phyloP scores from a whole-genome alignment of 2,888 invertebrate genomes.

The Macropis europaea region DNA sequence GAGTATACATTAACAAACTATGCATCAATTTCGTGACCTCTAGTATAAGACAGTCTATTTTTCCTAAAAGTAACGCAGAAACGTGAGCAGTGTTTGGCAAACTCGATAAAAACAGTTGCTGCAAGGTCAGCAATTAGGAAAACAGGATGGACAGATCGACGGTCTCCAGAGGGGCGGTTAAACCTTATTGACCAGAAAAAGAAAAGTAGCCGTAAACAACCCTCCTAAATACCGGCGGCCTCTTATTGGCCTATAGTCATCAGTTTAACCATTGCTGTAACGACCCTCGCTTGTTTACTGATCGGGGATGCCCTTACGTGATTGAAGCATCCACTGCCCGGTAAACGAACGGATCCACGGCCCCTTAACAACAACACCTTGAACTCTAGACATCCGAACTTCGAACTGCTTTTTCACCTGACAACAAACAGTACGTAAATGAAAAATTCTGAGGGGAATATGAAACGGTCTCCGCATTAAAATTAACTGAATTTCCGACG shows the following conservation, averaged over 20 bases:
- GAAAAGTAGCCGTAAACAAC: constrained; percentile 75
- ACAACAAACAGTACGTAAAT: not conserved
- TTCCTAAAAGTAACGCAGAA: too few species aligned
- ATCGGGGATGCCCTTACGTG: constrained; percentile 69
- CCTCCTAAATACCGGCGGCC: constrained; percentile 71
- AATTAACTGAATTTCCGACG: not conserved
- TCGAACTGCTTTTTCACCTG: not conserved
- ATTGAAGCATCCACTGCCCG: constrained; percentile 53
- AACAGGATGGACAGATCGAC: constrained; percentile 60
- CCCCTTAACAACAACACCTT: constrained; percentile 31
- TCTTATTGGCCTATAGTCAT: constrained; percentile 69
- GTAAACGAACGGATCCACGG: constrained; percentile 43
- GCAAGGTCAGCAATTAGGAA: constrained; percentile 73
- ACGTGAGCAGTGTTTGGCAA: constrained; percentile 34
- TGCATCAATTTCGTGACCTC: too few species aligned
- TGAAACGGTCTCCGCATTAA: too few species aligned
- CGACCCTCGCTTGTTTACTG: constrained; percentile 75
- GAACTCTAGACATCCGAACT: constrained; percentile 1
- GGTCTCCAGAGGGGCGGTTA: constrained; percentile 62
- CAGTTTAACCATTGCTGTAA: constrained; percentile 75
- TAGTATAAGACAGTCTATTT: too few species aligned
- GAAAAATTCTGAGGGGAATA: not conserved
- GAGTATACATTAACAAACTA: too few species aligned
- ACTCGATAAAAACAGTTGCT: constrained; percentile 59
- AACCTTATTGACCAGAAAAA: constrained; percentile 70